Evolutionary conservation across 1,140 invertebrate genomes (phyloP), one percentile per base, ranked within the genome.

Genomic region (Cyphomyrmex costatus): DNA sequence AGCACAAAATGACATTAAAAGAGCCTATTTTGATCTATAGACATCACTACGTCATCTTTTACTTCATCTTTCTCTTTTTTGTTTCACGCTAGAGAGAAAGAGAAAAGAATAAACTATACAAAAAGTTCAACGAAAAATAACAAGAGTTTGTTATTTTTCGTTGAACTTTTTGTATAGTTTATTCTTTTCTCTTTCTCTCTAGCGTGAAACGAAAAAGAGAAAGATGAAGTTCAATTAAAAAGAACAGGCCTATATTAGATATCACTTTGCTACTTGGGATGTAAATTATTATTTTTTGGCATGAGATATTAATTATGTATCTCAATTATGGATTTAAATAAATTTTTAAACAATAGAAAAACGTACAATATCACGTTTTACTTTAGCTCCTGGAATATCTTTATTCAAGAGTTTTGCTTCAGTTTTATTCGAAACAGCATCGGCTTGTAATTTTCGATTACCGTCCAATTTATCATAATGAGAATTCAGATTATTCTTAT

Each of bases 361-460:
- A 65, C 85, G 16, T 86, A 87, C 86, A 16, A 87, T 85, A 16
- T 76, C 65, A 3, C 84, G 66, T 80, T 78, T 85, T 63, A 66
- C 33, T 77, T 86, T 86, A 63, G 77, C 3, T 21, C 19, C 46
- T 63, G 73, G 19, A 49, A 61, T 58, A n/a, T 87, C 76, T 70
- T 88, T 53, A 4, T 70, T 82, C 12, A 60, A 21, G n/a, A 46
- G 30, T 7, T 49, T 85, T 7, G 6, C 36, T 10, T 77, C 46
- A 14, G 3, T 30, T 33, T 63, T 24, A 65, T 89, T 61, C n/a
- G 3, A 19, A 42, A 30, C 14, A 16, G 8, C 0, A 14, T 61
- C 8, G 7, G 27, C n/a, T 42, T n/a, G 60, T 6, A 19, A 58
- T 60, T 85, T 84, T 4, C 46, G 6, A 30, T 30, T 53, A 14